Base-by-base conservation (phyloP, 2,888 invertebrate species). In the Polyommatus iphigenia region DNA sequence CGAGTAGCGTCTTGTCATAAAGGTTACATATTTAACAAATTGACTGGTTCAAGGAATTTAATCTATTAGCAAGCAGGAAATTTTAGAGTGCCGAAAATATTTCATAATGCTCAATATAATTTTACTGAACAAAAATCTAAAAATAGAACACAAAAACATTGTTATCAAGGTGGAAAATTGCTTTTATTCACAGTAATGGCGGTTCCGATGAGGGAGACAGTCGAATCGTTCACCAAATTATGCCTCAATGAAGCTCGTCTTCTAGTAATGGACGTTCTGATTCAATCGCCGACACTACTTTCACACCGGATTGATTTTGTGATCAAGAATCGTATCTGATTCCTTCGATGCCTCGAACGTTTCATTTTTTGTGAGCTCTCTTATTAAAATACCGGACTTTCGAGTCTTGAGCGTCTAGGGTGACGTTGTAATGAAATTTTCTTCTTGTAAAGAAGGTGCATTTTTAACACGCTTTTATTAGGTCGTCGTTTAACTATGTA, bases 221-320 rank as follows among this genome's bases (percentile, higher is more conserved):
- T 82, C 81, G 84, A 86, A 87, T 87, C 86, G 87, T 85, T 87
- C 84, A 82, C 85, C 83, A 86, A 87, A 89, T 89, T 87, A 88
- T 85, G 84, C 85, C 82, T 82, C 85, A 82, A 85, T 87, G 87
- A 84, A 87, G 84, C 87, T 87, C 87, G 86, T 85, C 87, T 76
- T 84, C 80, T 85, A 85, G 86, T 89, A 90, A 91, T 90, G 88
- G 90, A 86, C 87, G 85, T 82, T 84, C 82, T 88, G 90, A 90
- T 90, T 89, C 88, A 88, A 90, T 90, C 88, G 87, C 86, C 85
- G 83, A 86, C 85, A 83, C 85, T 85, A 88, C 86, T 88, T 90
- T 90, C 87, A 88, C 79, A 82, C 85, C 81, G 83, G 86, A 89
- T 89, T 86, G 88, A 87, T 88, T 86, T 83, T 54, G 82, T 80